Evolutionary conservation across 1,140 invertebrate species (phyloP).

Genomic region (Drosophila carrolli): DNA sequence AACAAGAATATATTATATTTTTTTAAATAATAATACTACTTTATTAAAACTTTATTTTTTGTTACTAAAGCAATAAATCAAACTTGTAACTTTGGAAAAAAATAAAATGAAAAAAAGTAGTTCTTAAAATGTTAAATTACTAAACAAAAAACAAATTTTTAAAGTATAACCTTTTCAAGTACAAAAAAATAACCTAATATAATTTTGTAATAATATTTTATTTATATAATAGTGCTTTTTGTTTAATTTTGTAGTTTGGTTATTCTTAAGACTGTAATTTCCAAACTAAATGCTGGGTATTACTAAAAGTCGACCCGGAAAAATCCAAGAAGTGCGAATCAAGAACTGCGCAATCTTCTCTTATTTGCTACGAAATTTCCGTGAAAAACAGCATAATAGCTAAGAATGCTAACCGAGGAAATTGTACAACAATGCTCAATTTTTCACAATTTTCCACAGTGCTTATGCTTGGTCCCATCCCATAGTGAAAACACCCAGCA

Average conservation of each 20-base stretch:
- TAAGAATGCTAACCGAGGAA: slow-evolving; percentile 57
- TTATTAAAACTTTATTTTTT: no score
- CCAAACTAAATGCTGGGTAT: not conserved
- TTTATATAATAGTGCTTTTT: no score
- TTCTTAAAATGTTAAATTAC: no score
- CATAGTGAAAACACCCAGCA: slow-evolving; percentile 62
- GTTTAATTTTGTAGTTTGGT: no score
- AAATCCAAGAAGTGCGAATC: slow-evolving; percentile 13
- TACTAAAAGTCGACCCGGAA: not conserved
- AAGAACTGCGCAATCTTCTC: slow-evolving; percentile 14
- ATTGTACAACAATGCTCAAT: slow-evolving; percentile 67
- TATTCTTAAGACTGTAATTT: not conserved
- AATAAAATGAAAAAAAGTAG: no score
- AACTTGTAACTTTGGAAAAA: no score
- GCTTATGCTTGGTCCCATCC: not conserved
- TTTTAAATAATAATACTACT: no score
- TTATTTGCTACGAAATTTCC: slow-evolving; percentile 64
- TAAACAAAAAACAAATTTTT: not conserved
- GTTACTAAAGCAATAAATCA: no score
- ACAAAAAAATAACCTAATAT: not conserved
- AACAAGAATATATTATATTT: no score
- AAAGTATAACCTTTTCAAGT: no score
- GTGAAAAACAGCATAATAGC: slow-evolving; percentile 64
- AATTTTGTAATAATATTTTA: not conserved
- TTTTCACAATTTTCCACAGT: slow-evolving; percentile 47